phyloP scores from a whole-genome alignment of 2,113 vertebrate species.

The Plotosus lineatus region DNA sequence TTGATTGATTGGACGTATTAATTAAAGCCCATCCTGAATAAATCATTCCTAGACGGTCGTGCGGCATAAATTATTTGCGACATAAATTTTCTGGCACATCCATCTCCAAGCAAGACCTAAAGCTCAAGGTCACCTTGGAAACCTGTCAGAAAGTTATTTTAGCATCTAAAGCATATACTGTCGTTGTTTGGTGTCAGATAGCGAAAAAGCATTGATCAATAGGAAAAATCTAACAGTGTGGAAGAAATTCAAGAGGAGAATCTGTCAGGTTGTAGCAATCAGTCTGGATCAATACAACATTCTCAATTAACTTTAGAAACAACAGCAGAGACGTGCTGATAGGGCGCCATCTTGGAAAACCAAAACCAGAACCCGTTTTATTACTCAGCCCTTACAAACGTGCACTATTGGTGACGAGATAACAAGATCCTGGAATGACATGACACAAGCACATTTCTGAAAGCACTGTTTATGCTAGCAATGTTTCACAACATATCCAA shows the following conservation, averaged over 20 bases:
- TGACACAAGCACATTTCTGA: background rate
- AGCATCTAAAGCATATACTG: background rate
- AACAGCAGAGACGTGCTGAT: no score
- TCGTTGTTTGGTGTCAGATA: background rate
- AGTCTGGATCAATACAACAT: no score
- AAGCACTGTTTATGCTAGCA: background rate
- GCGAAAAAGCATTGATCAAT: background rate
- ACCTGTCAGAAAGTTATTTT: background rate
- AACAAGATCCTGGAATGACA: background rate
- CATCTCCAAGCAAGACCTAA: constrained; percentile 17
- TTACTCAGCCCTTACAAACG: background rate
- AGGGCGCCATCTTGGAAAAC: background rate
- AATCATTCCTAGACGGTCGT: constrained; percentile 52
- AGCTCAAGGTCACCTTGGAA: constrained; percentile 42
- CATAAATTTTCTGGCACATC: constrained; percentile 35
- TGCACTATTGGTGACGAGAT: background rate
- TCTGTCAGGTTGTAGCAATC: no score
- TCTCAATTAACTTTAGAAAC: background rate
- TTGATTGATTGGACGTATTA: constrained; percentile 60
- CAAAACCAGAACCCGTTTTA: no score
- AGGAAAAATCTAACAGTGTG: background rate
- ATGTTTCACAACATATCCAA: background rate
- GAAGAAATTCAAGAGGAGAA: background rate
- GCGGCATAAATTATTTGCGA: constrained; percentile 50
- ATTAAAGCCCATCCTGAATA: constrained; percentile 55